Base-by-base conservation (phyloP, 2,113 vertebrate species). In the Synchiropus splendidus region DNA sequence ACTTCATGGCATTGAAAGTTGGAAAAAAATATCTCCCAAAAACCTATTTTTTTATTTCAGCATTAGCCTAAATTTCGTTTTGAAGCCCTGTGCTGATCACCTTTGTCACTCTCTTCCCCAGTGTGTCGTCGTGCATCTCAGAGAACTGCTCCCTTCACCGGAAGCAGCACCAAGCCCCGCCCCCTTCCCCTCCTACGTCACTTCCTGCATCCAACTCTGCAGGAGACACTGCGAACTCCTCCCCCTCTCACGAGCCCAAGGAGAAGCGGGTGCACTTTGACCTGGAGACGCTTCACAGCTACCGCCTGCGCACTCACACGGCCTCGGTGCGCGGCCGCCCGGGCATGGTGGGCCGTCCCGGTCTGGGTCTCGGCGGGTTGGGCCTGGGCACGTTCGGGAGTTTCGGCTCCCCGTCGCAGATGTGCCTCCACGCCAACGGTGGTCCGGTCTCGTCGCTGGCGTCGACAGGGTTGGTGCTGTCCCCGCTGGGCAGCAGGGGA, bases 261-360 rank as follows among this genome's bases (percentile, higher is more conserved):
- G 83, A 80, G 38, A 85, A 79, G 15, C 82, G 77, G 0, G 85
- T 89, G 41, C 86, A 83, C 67, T 89, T 90, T 58, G 81, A 86
- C 54, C 77, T 86, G 39, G 87, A 90, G 30, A 85, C 81, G 1
- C 81, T 85, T 12, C 82, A 83, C 72, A 82, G 74, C 67, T 82
- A 80, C 64, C 75, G 81, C 31, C 81, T 86, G 31, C 78, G 71
- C 49, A 78, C 83, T 2, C 80, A 82, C 64, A 77, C 79, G 2
- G 70, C 72, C 16, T 78, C 78, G 0, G 76, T 74, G 51, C 63
- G 78, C 6, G 69, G 54, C 6, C 6, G 73, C 45, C 73, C 48
- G 2, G 77, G 78, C 3, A 81, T 30, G 60, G 78, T 79, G 1
- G 76, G 79, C 6, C 79, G 75, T 1, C 70, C 78, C 1, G 74